Conservation (phyloP, 2,797 vertebrate species). For the Sebastes ruberrimus region DNA sequence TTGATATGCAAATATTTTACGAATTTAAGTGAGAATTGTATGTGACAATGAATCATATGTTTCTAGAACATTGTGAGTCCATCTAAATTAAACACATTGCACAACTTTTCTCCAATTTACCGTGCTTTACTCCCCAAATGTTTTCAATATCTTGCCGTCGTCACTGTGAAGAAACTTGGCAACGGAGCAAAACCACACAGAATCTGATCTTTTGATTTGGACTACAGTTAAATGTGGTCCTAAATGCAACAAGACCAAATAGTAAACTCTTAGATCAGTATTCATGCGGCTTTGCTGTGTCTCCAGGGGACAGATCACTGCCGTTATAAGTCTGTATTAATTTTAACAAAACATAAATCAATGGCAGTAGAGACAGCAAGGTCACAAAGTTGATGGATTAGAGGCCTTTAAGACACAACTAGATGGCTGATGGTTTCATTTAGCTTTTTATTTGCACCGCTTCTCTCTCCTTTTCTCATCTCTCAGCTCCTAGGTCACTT, state of each 20-base stretch:
- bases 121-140: background rate
- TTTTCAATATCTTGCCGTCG: background rate
- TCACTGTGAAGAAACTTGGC: background rate
- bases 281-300: background rate
- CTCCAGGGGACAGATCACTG: background rate
- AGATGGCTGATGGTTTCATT: background rate
- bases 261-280: background rate
- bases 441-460: background rate
- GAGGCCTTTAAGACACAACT: conserved; percentile 5
- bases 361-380: background rate
- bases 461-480: background rate
- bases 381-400: background rate
- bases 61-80: background rate
- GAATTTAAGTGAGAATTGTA: background rate
- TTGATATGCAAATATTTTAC: background rate
- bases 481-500: background rate
- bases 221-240: background rate
- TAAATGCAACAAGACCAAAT: background rate
- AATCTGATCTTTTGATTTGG: background rate
- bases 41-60: background rate
- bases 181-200: background rate
- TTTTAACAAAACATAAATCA: conserved; percentile 4
- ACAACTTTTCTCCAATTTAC: background rate
- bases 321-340: background rate
- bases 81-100: background rate